Evolutionary conservation across 1,140 invertebrate species (phyloP).

Genomic region (Drosophila eugracilis): DNA sequence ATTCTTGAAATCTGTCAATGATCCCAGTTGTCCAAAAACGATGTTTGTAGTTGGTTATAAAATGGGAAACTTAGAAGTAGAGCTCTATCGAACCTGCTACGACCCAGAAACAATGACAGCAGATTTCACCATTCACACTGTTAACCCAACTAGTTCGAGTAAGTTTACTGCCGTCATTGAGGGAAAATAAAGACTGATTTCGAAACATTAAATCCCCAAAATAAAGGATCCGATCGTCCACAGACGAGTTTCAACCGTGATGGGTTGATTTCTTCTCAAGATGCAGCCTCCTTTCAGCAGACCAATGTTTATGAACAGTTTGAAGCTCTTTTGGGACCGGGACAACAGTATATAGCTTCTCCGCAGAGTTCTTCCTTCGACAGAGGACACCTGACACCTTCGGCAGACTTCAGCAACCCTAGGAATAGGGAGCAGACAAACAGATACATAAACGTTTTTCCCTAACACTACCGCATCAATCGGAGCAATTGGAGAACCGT

Average conservation of each 20-base stretch:
- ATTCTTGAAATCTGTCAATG: too few species aligned
- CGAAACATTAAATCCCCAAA: too few species aligned
- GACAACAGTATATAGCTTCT: background rate
- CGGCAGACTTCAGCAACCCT: background rate
- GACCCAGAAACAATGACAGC: background rate
- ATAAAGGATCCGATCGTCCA: background rate
- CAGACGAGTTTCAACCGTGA: conserved; percentile 2
- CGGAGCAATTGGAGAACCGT: conserved; percentile 16
- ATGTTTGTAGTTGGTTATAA: background rate
- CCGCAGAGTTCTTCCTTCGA: background rate
- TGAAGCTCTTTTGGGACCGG: background rate
- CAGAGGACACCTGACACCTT: conserved; percentile 4
- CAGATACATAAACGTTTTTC: conserved; percentile 11
- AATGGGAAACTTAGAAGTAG: background rate
- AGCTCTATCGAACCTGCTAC: conserved; percentile 2
- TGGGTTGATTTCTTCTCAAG: background rate
- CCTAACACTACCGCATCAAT: conserved; percentile 11
- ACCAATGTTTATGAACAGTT: background rate
- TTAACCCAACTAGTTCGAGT: background rate
- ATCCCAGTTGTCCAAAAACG: background rate
- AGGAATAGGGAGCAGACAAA: background rate
- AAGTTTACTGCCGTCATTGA: background rate
- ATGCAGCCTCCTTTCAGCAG: conserved; percentile 2
- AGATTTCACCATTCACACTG: background rate
- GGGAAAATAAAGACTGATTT: background rate